Evolutionary conservation across 2,888 invertebrate genomes (phyloP), one percentile per base, ranked within the genome.

Genomic region (Cyaniris semiargus): DNA sequence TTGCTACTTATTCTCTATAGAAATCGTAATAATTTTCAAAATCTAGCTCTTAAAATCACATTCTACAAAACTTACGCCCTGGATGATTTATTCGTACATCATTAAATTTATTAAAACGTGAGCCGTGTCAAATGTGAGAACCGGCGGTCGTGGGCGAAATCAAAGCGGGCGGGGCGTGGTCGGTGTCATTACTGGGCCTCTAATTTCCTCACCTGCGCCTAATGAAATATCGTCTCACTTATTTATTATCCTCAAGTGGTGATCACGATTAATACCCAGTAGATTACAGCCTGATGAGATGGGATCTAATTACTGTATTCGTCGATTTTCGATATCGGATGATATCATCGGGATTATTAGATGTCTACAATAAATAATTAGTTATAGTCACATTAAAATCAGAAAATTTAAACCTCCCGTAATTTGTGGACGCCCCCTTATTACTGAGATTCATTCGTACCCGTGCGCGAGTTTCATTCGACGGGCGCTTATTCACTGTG

Each of bases 181-280:
- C 79, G 70, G 48, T 78, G 85, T 89, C 90, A 90, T 92, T 91
- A 91, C 81, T 79, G 81, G 80, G 82, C 84, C 87, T 87, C 86
- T 89, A 88, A 89, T 88, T 85, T 88, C 86, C 87, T 86, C 90
- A 90, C 90, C 89, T 89, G 90, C 85, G 83, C 85, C 81, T 90
- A 88, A 90, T 90, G 87, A 90, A 89, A 85, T 86, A 86, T 86
- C 86, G 85, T 83, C 84, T 18, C 60, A 38, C 58, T 77, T 76
- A 75, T 66, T 75, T 70, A 77, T 75, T 76, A 71, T 48, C 56
- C 78, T 66, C 74, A 72, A 48, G 75, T 75, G 71, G 34, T 78
- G 34, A 56, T 75, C 74, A 70, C 44, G 48, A 27, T 75, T 76
- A 76, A 66, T 76, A 66, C 66, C 66, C 27, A 38, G 56, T 15